Base-by-base conservation (phyloP, 2,888 invertebrate species). In the Theretra japonica region DNA sequence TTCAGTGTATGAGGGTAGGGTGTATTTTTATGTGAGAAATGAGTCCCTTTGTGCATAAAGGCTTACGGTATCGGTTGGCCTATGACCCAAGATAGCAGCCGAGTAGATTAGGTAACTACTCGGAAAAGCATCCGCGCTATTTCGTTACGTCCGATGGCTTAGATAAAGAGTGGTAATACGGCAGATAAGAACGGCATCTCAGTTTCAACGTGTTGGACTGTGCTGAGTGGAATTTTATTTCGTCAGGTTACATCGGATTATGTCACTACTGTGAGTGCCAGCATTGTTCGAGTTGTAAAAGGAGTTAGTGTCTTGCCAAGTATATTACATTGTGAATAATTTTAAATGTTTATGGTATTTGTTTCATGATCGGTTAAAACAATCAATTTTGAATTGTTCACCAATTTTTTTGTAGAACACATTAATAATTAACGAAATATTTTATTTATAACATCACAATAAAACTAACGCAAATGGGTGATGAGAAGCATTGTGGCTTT, bases 51-150 rank as follows among this genome's bases (percentile, higher is more conserved):
- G 74, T 75, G 76, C 74, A 77, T 77, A 78, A 79, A 65, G 65
- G 65, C 83, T 90, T 89, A 89, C 91, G 90, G 90, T 90, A 91
- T 90, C 88, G 83, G 70, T 76, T 90, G 89, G 90, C 90, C 91
- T 90, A 84, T 88, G 90, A 89, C 89, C 90, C 83, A 77, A 86
- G 90, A 90, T 90, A 90, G 85, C 79, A 84, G 82, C 79, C 79
- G 83, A 83, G 85, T 80, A 90, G 89, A 91, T 90, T 89, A 90
- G 84, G 85, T 83, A 84, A 85, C 86, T 84, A 82, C 82, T 83
- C 73, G 62, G 74, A 82, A 80, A 81, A 80, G 82, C 83, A 65
- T 71, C 62, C 62, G 41, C 23, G 53, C 41, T 71, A 82, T 80
- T 53, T 82, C 82, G 79, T 83, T 83, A 84, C 83, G 86, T 86